Base-by-base conservation (phyloP, 2,888 invertebrate genomes). In the Colletes collaris region DNA sequence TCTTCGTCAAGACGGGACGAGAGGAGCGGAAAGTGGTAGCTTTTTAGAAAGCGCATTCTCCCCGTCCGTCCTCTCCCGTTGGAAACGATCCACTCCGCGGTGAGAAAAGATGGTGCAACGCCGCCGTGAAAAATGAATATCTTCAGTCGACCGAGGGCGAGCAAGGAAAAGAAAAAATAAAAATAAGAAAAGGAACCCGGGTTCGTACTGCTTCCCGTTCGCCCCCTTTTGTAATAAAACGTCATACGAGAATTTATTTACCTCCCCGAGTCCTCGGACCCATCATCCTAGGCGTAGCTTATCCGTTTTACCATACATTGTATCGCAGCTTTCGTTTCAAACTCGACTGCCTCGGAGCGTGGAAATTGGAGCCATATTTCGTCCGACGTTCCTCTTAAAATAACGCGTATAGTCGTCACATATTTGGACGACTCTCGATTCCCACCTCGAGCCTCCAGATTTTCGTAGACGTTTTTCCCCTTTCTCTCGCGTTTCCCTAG, bases 91-190 rank as follows among this genome's bases (percentile, higher is more conserved):
- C 85, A 77, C 82, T 81, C 67, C 70, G 69, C 66, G 46, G 53
- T 49, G 71, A 79, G 80, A 64, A 80, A 86, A 70, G 85, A 87
- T 87, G 83, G 76, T 83, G 83, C 76, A 78, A 53, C 71, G 86
- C 81, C 64, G 71, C 66, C 66, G 83, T 86, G 86, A 86, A 87
- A 86, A 87, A 86, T 86, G 87, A 81, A 87, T 81, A 85, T 81
- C 81, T 76, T 59, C 75, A 66, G 49, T 64, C 53, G 58, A 27
- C 62, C 62, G 13, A 44, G n/a, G 49, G 27, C 2, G 27, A 27
- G 27, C 27, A 27, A 37, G n/a, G n/a, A 59, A 35, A 50, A 35
- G 53, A 55, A 53, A 40, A 58, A 46, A 3, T 16, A 40, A 13
- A 19, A 13, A 50, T n/a, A 27, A 8, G 7, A 27, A 35, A 46